Base-by-base conservation (phyloP, 2,888 invertebrate species). In the Sipunculus nudus region DNA sequence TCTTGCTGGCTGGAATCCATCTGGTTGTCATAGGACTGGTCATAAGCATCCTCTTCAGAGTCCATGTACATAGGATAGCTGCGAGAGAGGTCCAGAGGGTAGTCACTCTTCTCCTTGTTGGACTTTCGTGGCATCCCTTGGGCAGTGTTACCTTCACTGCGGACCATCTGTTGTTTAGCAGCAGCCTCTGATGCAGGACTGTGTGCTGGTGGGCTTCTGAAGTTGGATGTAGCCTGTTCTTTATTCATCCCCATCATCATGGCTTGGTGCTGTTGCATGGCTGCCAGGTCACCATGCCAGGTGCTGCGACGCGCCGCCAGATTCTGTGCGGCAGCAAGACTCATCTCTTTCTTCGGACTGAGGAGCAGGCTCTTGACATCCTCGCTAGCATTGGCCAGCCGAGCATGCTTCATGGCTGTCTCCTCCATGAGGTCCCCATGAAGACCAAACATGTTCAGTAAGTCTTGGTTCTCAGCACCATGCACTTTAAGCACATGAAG, bases 401-500 rank as follows among this genome's bases (percentile, higher is more conserved):
- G 47, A 13, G 35, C 31, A 16, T 6, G n/a, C 16, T 23, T 21
- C 19, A 39, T 58, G 13, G 60, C 53, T 8, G 60, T 59, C 29
- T 32, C 45, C 2, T 45, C 53, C 23, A 46, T 53, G 6, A 43
- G 56, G 48, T 80, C 79, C 0, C 78, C 73, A 23, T 73, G 75
- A 19, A 79, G 72, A n/a, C 80, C 80, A 60, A 78, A 79, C 57
- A 78, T 68, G 28, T 72, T 76, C 58, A 76, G 78, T 6, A 82
- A 65, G 53, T 82, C 82, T 48, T 78, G 77, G 53, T 79, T 80
- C 47, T 84, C 84, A 1, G 75, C 63, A 4, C 80, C 80, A 55
- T 86, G 86, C 2, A 78, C 76, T 61, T 75, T 72, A 50, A 83
- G 65, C 62, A 85, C 74, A 66, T 86, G 86, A 53, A 78, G 75